Conservation (phyloP, 2,113 vertebrate species). For the Myxocyprinus asiaticus region DNA sequence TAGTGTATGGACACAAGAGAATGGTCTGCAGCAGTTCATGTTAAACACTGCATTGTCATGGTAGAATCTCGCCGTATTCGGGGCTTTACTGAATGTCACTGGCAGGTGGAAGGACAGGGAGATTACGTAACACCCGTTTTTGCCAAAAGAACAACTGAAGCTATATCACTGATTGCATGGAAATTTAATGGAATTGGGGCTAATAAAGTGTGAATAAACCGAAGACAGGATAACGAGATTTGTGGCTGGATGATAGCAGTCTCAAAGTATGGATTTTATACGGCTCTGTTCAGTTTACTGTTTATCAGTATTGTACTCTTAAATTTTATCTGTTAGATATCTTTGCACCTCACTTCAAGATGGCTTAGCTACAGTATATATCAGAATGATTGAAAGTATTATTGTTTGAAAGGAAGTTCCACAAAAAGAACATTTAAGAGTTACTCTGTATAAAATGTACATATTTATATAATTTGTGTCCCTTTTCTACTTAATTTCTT, state of each 20-base stretch:
- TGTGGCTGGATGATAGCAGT: neutral
- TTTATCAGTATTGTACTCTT: neutral
- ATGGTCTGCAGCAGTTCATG: neutral
- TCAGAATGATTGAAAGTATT: too few relatives aligned
- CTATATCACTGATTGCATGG: conserved; percentile 4
- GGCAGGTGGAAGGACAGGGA: neutral
- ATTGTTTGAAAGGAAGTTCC: too few relatives aligned
- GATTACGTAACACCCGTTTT: conserved; percentile 15
- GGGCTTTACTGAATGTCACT: neutral
- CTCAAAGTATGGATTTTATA: neutral
- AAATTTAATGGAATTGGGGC: neutral
- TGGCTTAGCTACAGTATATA: too few relatives aligned
- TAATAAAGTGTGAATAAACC: neutral
- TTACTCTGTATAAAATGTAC: too few relatives aligned
- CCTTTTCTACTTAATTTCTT: too few relatives aligned
- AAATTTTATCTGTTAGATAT: too few relatives aligned
- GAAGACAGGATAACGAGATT: neutral
- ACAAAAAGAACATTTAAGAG: too few relatives aligned
- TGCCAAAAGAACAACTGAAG: conserved; percentile 4
- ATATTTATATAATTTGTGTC: neutral
- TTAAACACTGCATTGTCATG: neutral
- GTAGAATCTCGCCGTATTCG: neutral
- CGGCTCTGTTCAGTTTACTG: neutral
- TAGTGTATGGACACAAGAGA: neutral
- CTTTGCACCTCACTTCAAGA: too few relatives aligned